A percentile compares a stretch with the other conserved stretches of the same genome.
Evolutionary conservation across 64 coral and sea anemone genomes (phyloP).

Genomic region (Hydrozoanthus tunicans): DNA sequence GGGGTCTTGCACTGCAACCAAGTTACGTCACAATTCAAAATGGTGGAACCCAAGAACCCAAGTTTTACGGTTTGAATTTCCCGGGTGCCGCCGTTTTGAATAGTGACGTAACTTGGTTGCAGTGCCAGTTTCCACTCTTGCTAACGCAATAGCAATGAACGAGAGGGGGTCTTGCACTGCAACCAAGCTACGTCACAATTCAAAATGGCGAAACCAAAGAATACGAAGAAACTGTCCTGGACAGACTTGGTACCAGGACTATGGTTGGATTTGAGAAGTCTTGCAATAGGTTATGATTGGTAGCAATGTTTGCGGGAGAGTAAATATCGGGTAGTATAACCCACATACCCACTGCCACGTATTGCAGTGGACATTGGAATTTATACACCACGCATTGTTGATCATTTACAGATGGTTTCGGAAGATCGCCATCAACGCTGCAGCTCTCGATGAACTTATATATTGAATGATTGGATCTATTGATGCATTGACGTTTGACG

Average conservation of each 20-base stretch:
- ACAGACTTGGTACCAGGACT: neutral
- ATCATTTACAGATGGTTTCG: neutral
- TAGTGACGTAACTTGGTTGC: no score
- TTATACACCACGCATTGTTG: neutral
- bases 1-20: no score
- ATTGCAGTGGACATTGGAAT: neutral
- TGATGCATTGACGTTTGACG: neutral
- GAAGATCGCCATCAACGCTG: neutral
- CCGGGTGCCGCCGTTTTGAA: no score
- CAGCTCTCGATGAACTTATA: neutral
- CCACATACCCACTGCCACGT: neutral
- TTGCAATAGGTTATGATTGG: neutral
- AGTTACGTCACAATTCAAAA: no score
- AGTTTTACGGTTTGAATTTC: no score
- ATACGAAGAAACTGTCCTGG: neutral
- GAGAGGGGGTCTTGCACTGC: no score
- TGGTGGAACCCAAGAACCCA: no score
- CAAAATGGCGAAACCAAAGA: no score
- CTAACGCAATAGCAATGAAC: no score
- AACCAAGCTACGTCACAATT: no score
- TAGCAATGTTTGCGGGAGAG: neutral
- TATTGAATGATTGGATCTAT: neutral
- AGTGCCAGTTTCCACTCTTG: no score
- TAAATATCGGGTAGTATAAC: conserved; percentile 2
- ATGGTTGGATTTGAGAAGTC: neutral